Conservation (phyloP, 2,797 vertebrate genomes). For the Dendrocincla tyrannina region DNA sequence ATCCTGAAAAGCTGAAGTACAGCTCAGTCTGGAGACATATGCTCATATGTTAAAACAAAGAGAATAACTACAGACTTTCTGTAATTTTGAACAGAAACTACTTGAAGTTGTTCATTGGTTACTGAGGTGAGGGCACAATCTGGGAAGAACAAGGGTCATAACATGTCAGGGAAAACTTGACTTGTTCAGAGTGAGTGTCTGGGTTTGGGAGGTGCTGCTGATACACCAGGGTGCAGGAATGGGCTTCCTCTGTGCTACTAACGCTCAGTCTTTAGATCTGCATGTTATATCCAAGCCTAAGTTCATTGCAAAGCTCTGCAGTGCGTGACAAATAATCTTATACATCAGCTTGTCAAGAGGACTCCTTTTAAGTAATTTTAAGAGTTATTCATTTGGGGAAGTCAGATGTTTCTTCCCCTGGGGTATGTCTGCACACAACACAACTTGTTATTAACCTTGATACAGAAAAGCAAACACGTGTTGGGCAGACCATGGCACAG, state of each 20-base stretch:
- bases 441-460: neutral
- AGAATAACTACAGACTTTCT: neutral
- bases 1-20: neutral
- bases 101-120: fast-evolving
- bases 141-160: neutral
- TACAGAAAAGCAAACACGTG: neutral
- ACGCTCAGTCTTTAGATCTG: neutral
- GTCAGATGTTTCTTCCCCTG: neutral
- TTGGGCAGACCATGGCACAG: neutral
- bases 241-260: neutral
- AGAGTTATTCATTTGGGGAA: conserved; percentile 17
- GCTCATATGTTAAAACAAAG: neutral
- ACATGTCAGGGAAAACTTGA: neutral
- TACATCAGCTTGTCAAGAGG: neutral
- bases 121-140: neutral
- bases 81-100: neutral
- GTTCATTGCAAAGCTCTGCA: neutral
- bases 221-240: neutral
- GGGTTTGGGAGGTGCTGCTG: neutral
- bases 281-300: fast-evolving
- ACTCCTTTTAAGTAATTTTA: conserved; percentile 2
- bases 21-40: neutral
- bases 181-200: fast-evolving
- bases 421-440: neutral
- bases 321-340: neutral